Evolutionary conservation across 1,140 invertebrate genomes (phyloP).

Genomic region (Ericerus pela): DNA sequence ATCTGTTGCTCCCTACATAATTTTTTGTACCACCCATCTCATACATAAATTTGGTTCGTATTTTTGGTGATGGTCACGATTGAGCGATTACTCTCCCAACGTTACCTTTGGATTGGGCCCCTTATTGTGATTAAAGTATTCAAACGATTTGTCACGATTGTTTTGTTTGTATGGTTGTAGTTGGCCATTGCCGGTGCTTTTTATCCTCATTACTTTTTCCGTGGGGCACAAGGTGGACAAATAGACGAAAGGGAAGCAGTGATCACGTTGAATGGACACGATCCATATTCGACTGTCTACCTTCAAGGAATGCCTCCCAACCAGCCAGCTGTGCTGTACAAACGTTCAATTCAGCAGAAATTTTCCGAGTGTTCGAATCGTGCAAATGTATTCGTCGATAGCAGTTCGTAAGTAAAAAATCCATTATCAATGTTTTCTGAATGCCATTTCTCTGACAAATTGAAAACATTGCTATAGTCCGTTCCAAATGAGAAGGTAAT

Average conservation of each 20-base stretch:
- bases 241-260: conserved; percentile 45
- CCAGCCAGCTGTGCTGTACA: conserved; percentile 58
- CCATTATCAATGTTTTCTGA: neutral
- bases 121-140: too few relatives aligned
- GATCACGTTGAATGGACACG: conserved; percentile 45
- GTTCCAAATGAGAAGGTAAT: too few relatives aligned
- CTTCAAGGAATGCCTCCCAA: conserved; percentile 48
- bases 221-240: conserved; percentile 29
- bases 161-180: conserved; percentile 32
- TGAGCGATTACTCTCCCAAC: too few relatives aligned
- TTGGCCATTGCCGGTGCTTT: conserved; percentile 64
- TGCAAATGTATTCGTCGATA: neutral
- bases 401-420: neutral
- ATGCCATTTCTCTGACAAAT: too few relatives aligned
- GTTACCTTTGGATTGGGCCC: too few relatives aligned
- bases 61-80: too few relatives aligned
- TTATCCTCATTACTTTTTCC: conserved; percentile 79
- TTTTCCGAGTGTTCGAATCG: conserved; percentile 26
- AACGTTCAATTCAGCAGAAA: conserved; percentile 37
- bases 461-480: too few relatives aligned
- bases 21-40: too few relatives aligned
- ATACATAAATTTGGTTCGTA: too few relatives aligned
- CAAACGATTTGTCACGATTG: too few relatives aligned
- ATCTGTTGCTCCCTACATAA: too few relatives aligned
- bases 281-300: conserved; percentile 63